phyloP scores from a whole-genome alignment of 1,140 invertebrate genomes.

The Ladona fulva region DNA sequence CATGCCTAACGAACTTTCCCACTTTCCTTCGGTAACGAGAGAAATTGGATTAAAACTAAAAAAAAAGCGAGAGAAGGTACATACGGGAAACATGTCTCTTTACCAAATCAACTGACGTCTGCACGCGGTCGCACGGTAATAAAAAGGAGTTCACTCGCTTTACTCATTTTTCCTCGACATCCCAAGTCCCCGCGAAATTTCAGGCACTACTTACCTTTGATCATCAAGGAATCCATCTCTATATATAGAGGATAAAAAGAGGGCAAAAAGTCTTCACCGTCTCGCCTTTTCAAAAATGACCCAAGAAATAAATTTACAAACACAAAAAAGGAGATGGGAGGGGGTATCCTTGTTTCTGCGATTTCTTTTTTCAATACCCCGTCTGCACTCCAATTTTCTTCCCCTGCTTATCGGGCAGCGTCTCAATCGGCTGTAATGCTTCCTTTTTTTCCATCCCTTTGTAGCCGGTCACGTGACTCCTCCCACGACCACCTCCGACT shows the following conservation, averaged over 20 bases:
- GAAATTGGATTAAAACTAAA: no score
- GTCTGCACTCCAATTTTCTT: not conserved
- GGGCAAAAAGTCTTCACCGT: not conserved
- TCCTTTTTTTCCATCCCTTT: not conserved
- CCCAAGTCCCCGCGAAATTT: not conserved
- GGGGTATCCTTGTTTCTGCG: no score
- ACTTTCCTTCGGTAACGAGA: no score
- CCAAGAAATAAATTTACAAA: not conserved
- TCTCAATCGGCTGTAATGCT: not conserved
- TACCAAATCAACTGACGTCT: no score
- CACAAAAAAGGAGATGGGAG: not conserved
- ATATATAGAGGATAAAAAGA: not conserved
- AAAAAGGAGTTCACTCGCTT: no score
- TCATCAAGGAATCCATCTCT: not conserved
- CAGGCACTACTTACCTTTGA: not conserved
- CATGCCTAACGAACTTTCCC: no score
- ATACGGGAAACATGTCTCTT: no score
- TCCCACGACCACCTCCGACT: not conserved
- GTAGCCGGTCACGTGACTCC: not conserved
- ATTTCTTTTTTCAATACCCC: not conserved
- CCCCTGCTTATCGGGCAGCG: not conserved
- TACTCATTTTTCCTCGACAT: not conserved
- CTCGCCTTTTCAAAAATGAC: slow-evolving; percentile 1
- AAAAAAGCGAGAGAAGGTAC: no score
- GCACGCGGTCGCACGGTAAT: no score